A percentile compares a stretch with the other conserved stretches of the same genome.
phyloP scores from a whole-genome alignment of 2,888 invertebrate genomes.

The Germaria angustata region DNA sequence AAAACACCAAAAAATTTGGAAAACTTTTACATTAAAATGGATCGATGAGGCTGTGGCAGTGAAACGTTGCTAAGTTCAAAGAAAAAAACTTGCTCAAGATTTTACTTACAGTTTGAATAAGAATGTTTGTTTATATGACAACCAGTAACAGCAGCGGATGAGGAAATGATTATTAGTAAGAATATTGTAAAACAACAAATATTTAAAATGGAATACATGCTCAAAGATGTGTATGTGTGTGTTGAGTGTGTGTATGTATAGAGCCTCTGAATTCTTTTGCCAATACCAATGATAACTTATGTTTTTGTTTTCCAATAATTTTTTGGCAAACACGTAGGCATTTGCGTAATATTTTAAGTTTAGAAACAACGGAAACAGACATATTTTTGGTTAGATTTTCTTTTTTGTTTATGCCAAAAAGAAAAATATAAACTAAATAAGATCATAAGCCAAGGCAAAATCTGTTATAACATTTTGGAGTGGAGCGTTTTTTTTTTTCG shows the following conservation, averaged over 20 bases:
- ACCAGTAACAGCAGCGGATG: constrained; percentile 16
- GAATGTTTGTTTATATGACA: constrained; percentile 12
- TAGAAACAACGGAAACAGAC: constrained; percentile 22
- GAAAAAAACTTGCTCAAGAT: neutral
- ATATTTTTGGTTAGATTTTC: constrained; percentile 1
- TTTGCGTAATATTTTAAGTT: constrained; percentile 55
- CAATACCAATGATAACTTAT: constrained; percentile 62
- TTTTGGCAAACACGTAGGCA: constrained; percentile 61
- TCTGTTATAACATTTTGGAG: neutral
- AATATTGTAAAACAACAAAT: constrained; percentile 50
- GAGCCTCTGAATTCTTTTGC: constrained; percentile 10
- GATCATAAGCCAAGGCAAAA: neutral
- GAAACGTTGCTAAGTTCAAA: neutral
- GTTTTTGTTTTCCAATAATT: constrained; percentile 42
- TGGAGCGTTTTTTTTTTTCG: neutral
- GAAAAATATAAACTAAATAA: neutral
- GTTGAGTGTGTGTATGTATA: neutral
- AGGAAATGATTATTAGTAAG: constrained; percentile 52
- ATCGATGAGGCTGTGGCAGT: neutral
- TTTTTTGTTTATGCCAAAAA: constrained; percentile 1
- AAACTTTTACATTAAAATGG: neutral
- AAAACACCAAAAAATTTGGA: neutral
- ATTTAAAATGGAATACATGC: neutral
- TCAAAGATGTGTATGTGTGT: neutral
- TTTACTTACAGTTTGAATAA: constrained; percentile 7